Evolutionary conservation across 2,797 vertebrate genomes (phyloP).

Genomic region (Anabacerthia variegaticeps): DNA sequence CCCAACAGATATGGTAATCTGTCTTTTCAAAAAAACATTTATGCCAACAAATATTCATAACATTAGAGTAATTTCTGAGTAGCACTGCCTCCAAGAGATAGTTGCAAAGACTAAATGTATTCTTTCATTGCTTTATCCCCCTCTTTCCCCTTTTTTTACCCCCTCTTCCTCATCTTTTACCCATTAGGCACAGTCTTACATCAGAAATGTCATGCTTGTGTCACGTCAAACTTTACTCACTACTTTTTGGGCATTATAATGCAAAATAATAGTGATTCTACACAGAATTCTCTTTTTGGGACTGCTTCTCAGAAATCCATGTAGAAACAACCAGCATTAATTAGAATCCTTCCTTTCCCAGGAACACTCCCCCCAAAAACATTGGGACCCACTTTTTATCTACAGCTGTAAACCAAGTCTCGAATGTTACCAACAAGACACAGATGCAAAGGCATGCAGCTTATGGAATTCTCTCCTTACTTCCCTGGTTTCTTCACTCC

Average conservation of each 20-base stretch:
- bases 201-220: background rate
- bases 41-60: background rate
- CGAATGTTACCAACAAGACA: background rate
- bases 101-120: background rate
- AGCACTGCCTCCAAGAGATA: background rate
- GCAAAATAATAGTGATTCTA: background rate
- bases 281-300: background rate
- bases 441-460: background rate
- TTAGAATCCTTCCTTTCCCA: background rate
- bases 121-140: background rate
- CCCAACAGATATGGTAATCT: background rate
- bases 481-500: background rate
- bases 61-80: background rate
- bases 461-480: background rate
- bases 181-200: background rate
- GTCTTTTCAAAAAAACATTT: background rate
- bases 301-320: background rate
- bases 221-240: fast-evolving
- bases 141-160: background rate
- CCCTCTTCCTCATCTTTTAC: background rate
- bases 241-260: background rate
- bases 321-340: background rate
- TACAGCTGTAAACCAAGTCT: background rate
- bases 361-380: background rate
- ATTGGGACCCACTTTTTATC: background rate